phyloP scores from a whole-genome alignment of 2,113 vertebrate genomes.

The Axis porcinus region DNA sequence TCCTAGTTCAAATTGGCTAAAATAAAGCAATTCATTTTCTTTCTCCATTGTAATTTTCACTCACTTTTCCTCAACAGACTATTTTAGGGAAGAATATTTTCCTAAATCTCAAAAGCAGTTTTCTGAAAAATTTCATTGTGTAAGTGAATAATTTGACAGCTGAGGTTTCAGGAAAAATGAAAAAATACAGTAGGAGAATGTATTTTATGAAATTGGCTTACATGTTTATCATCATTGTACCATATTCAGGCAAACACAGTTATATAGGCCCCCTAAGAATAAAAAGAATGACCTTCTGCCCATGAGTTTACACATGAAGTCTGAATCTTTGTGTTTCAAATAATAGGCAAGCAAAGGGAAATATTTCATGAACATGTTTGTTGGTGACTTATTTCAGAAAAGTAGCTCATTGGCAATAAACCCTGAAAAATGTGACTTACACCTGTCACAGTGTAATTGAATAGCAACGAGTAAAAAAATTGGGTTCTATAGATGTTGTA shows the following conservation, averaged over 20 bases:
- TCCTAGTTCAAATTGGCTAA: neutral
- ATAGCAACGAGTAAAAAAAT: neutral
- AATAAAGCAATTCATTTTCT: constrained; percentile 9
- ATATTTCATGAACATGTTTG: neutral
- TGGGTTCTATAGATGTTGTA: neutral
- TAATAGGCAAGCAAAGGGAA: neutral
- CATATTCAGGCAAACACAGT: neutral
- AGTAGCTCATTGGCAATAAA: neutral
- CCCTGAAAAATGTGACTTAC: neutral
- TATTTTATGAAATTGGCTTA: neutral
- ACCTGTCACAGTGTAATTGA: neutral
- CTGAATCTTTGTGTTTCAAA: neutral
- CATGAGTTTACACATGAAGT: neutral
- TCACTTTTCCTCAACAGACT: constrained; percentile 18
- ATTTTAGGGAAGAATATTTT: constrained; percentile 42
- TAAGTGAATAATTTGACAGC: neutral
- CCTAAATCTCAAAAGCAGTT: constrained; percentile 15
- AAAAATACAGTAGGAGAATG: neutral
- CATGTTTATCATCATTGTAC: neutral
- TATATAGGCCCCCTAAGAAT: neutral
- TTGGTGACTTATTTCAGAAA: neutral
- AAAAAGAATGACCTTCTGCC: neutral
- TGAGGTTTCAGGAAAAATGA: constrained; percentile 19
- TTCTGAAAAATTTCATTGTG: constrained; percentile 23
- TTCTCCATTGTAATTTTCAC: constrained; percentile 18